phyloP scores from a whole-genome alignment of 53 echinoderm and acorn worm genomes.

The Arbacia lixula region DNA sequence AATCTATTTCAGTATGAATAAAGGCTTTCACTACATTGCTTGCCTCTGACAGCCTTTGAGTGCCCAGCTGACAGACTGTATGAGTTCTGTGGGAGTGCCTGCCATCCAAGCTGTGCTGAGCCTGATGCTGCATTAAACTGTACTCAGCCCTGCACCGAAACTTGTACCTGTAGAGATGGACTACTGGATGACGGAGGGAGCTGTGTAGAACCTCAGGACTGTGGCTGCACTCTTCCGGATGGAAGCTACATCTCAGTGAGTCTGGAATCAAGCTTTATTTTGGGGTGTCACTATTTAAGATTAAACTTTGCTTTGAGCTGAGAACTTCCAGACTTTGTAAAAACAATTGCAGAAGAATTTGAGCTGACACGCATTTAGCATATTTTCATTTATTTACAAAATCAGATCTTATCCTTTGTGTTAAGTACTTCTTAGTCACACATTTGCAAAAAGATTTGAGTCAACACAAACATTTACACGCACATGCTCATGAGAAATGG shows the following conservation, averaged over 20 bases:
- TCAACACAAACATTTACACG: too few relatives aligned
- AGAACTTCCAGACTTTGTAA: not conserved
- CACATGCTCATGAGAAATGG: too few relatives aligned
- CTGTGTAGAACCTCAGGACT: constrained; percentile 69
- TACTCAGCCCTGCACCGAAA: constrained; percentile 58
- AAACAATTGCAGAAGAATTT: too few relatives aligned
- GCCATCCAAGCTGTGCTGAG: constrained; percentile 62
- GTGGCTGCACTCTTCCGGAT: constrained; percentile 76
- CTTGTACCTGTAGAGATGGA: constrained; percentile 74
- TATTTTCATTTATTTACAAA: too few relatives aligned
- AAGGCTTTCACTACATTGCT: too few relatives aligned
- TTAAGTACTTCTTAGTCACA: too few relatives aligned
- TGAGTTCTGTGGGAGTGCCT: constrained; percentile 54
- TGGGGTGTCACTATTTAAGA: not conserved
- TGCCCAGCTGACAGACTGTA: constrained; percentile 66
- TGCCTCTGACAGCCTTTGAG: constrained; percentile 56
- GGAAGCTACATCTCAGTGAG: constrained; percentile 75
- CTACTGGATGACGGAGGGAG: constrained; percentile 54
- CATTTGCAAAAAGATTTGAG: too few relatives aligned
- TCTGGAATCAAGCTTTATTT: not conserved
- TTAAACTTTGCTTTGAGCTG: not conserved
- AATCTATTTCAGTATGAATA: too few relatives aligned
- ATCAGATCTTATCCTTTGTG: too few relatives aligned
- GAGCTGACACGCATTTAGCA: too few relatives aligned
- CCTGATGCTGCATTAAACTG: constrained; percentile 38